phyloP scores from a whole-genome alignment of 1,140 invertebrate species.

The Diorhabda carinulata region DNA sequence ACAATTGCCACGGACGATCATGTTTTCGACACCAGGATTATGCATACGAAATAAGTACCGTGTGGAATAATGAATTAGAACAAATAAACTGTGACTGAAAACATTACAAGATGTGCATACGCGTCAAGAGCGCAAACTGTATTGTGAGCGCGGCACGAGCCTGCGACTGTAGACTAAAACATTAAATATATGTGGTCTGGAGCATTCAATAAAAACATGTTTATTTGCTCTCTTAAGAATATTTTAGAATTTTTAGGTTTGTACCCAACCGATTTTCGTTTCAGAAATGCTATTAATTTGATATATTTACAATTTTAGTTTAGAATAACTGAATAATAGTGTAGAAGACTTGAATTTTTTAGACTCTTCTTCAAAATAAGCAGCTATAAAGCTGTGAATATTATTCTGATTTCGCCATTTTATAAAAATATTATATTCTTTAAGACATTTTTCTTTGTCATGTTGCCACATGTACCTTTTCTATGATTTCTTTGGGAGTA shows the following conservation, averaged over 20 bases:
- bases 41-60: too few species aligned
- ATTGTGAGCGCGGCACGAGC: too few species aligned
- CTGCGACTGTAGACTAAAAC: not conserved
- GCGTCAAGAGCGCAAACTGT: too few species aligned
- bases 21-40: too few species aligned
- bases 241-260: slow-evolving; percentile 14
- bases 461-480: not conserved
- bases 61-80: too few species aligned
- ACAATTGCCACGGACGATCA: too few species aligned
- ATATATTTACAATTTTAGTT: slow-evolving; percentile 2
- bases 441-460: not conserved
- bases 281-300: slow-evolving; percentile 3
- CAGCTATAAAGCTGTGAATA: not conserved
- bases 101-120: too few species aligned
- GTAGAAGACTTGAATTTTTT: slow-evolving; percentile 8
- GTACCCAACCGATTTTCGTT: slow-evolving; percentile 7
- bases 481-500: not conserved
- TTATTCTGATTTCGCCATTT: not conserved
- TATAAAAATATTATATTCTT: slow-evolving; percentile 4
- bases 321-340: slow-evolving; percentile 10
- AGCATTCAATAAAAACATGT: slow-evolving; percentile 11
- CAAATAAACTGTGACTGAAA: too few species aligned
- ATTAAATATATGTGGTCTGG: slow-evolving; percentile 18
- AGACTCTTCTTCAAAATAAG: slow-evolving; percentile 5
- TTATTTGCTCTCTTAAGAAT: slow-evolving; percentile 11